Conservation (phyloP, 23 tunicate genomes). For the Diplosoma virens region DNA sequence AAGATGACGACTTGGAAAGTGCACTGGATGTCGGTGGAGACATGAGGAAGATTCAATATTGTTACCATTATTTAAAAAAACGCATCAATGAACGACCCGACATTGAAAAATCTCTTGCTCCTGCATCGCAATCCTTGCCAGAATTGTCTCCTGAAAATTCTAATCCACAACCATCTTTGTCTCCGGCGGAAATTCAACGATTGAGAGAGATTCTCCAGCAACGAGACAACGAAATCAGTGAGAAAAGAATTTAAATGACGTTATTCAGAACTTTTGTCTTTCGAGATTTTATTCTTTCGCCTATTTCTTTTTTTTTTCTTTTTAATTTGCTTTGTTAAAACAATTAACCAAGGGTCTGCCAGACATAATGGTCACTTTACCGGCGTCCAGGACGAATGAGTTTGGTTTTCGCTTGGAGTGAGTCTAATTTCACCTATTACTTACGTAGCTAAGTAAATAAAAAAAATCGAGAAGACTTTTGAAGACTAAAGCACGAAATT, state of each 20-base stretch:
- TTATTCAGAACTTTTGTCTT: too few relatives aligned
- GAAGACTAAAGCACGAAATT: too few relatives aligned
- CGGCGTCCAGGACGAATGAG: too few relatives aligned
- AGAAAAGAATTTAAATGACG: not conserved
- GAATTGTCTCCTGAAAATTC: not conserved
- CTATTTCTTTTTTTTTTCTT: too few relatives aligned
- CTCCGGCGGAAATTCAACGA: constrained; percentile 73
- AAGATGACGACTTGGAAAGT: constrained; percentile 80
- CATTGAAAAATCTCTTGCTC: not conserved
- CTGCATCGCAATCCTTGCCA: not conserved
- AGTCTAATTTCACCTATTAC: too few relatives aligned
- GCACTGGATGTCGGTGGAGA: constrained; percentile 88
- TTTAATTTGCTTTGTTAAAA: too few relatives aligned
- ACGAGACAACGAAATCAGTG: constrained; percentile 92
- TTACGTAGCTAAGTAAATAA: too few relatives aligned
- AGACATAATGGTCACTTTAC: too few relatives aligned
- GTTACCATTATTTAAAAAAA: constrained; percentile 55
- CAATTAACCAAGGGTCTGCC: too few relatives aligned
- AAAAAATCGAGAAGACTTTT: too few relatives aligned
- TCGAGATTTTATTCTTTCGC: too few relatives aligned
- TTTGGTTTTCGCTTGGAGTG: too few relatives aligned
- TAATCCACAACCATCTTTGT: constrained; percentile 23
- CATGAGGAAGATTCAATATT: constrained; percentile 91
- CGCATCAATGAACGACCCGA: constrained; percentile 22
- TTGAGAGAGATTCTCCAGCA: constrained; percentile 93